Evolutionary conservation across 2,797 vertebrate species (phyloP).

Genomic region (Lepus oiostolus): DNA sequence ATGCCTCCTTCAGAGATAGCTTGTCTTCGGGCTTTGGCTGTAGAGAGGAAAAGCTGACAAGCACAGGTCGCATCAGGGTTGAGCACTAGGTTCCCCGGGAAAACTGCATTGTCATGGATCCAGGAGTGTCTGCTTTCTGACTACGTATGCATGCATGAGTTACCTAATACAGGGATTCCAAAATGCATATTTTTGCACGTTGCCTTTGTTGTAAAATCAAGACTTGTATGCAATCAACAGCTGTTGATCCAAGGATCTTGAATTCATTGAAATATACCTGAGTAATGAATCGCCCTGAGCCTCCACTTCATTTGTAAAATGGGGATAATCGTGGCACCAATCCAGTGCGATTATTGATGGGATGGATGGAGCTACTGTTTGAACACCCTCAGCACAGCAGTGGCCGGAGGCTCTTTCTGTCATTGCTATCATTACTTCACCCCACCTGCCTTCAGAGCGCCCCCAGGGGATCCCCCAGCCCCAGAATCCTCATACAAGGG

Average conservation of each 20-base stretch:
- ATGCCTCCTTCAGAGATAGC: too few relatives aligned
- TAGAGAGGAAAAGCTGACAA: too few relatives aligned
- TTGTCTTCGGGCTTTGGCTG: too few relatives aligned
- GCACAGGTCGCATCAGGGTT: background rate
- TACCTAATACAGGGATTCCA: background rate
- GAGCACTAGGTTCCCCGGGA: background rate
- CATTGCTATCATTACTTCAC: rapidly evolving
- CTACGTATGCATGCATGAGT: background rate
- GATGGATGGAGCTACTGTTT: background rate
- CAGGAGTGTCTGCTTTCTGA: background rate
- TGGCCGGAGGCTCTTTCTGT: background rate
- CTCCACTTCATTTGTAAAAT: background rate
- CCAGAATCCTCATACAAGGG: background rate
- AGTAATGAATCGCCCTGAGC: background rate
- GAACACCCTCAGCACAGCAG: background rate
- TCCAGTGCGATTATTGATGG: background rate
- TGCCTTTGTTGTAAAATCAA: background rate
- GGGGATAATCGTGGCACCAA: background rate
- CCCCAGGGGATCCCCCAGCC: background rate
- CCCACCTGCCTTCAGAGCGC: background rate
- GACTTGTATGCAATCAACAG: background rate
- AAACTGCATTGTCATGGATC: background rate
- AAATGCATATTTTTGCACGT: background rate
- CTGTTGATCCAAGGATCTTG: background rate
- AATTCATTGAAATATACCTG: background rate